phyloP scores from a whole-genome alignment of 2,113 vertebrate genomes.

The Raja brachyura region DNA sequence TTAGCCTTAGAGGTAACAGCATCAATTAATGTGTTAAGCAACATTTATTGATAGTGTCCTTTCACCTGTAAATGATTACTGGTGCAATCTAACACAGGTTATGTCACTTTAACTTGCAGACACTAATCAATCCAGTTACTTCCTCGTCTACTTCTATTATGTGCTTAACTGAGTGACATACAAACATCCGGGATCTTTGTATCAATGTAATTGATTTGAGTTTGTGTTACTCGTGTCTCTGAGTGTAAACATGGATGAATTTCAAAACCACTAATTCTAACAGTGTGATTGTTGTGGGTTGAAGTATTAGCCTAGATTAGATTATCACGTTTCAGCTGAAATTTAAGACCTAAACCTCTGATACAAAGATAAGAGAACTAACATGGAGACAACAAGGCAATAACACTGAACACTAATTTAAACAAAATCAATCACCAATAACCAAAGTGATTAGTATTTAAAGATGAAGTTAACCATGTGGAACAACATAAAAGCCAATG shows the following conservation, averaged over 20 bases:
- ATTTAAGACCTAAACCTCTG: background rate
- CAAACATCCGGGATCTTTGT: background rate
- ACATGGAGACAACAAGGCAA: background rate
- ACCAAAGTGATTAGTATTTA: background rate
- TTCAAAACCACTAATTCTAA: background rate
- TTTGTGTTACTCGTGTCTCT: background rate
- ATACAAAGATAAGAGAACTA: no score
- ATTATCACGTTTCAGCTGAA: no score
- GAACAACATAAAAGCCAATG: background rate
- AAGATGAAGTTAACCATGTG: background rate
- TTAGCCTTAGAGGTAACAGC: no score
- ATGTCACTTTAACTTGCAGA: no score
- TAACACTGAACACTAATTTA: background rate
- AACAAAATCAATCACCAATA: background rate
- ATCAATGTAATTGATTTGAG: background rate
- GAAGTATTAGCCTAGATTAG: no score
- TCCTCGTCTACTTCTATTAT: no score
- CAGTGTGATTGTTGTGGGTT: no score
- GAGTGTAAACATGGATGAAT: background rate
- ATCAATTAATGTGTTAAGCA: no score
- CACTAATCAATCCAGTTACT: no score
- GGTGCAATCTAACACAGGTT: no score
- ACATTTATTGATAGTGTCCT: no score
- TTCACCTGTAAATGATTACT: no score
- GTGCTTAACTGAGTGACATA: background rate